Evolutionary conservation across 1,140 invertebrate species (phyloP).

Genomic region (Pseudomyrmex cubaensis): DNA sequence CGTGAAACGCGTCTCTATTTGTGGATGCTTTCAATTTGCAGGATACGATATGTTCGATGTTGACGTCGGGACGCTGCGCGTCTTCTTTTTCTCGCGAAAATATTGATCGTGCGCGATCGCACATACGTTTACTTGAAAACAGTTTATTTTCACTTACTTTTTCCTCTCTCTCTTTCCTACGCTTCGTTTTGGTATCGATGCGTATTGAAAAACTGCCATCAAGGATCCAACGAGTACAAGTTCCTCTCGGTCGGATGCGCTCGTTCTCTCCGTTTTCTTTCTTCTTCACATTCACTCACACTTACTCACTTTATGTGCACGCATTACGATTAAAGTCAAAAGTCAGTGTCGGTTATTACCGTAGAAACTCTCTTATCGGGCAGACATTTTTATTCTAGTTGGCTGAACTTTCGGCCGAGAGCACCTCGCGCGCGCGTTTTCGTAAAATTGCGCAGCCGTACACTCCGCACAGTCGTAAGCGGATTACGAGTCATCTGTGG

Average conservation of each 20-base stretch:
- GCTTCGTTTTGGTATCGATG: too few species aligned
- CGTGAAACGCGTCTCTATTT: slow-evolving; percentile 56
- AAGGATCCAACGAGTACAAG: neutral
- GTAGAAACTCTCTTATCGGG: neutral
- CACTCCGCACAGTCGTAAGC: neutral
- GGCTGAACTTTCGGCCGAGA: neutral
- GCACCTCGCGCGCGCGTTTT: neutral
- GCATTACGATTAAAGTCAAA: slow-evolving; percentile 22
- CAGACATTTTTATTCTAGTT: slow-evolving; percentile 17
- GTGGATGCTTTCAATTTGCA: slow-evolving; percentile 70
- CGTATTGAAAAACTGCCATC: neutral
- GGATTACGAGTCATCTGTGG: slow-evolving; percentile 6
- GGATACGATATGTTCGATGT: slow-evolving; percentile 57
- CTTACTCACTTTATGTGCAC: slow-evolving; percentile 12
- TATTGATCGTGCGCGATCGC: too few species aligned
- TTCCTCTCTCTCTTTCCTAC: too few species aligned
- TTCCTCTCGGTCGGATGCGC: too few species aligned
- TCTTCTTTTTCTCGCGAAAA: too few species aligned
- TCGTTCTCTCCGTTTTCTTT: too few species aligned
- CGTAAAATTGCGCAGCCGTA: neutral
- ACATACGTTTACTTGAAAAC: too few species aligned
- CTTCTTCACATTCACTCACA: neutral
- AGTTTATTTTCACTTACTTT: too few species aligned
- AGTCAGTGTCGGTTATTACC: neutral
- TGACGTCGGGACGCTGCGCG: too few species aligned